These are phyloP conservation scores for Sylvia atricapilla DNA, from an alignment of 2,113 vertebrate genomes.

Conservation along the genomic window DNA sequence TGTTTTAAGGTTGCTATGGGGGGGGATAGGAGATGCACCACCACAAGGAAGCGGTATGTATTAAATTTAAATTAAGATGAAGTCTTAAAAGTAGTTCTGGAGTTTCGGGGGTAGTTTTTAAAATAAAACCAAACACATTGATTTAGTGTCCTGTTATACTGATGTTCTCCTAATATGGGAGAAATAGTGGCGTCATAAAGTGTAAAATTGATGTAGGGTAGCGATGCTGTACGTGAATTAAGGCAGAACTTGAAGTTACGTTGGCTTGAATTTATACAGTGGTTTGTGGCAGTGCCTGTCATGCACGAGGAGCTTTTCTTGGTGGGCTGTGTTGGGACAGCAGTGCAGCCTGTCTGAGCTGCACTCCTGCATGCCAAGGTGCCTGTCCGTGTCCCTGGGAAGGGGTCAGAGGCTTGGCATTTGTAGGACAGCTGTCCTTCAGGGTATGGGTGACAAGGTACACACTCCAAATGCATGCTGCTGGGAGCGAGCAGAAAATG, in stretches of 20 bases:
- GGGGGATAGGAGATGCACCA: neutral
- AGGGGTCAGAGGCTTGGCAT: neutral
- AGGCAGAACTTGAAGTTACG: accelerated
- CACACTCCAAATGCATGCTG: accelerated
- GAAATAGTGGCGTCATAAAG: neutral
- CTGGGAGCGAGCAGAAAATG: neutral
- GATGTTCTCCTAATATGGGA: neutral
- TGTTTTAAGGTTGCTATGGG: neutral
- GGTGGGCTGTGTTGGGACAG: neutral
- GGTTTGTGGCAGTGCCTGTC: neutral
- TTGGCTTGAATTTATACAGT: neutral
- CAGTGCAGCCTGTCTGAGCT: neutral
- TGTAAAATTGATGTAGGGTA: neutral
- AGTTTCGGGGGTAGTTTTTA: neutral
- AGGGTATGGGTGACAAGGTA: too few species aligned
- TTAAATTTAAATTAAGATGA: neutral
- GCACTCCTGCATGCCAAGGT: accelerated
- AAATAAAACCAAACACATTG: neutral
- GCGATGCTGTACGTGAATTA: neutral
- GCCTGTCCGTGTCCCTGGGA: neutral
- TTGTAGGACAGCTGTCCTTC: neutral
- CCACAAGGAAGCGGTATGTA: neutral
- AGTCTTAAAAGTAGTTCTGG: neutral
- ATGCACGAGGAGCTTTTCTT: neutral
- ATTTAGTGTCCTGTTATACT: neutral